Conservation (phyloP, 2,797 vertebrate genomes). For the Danio albolineatus region DNA sequence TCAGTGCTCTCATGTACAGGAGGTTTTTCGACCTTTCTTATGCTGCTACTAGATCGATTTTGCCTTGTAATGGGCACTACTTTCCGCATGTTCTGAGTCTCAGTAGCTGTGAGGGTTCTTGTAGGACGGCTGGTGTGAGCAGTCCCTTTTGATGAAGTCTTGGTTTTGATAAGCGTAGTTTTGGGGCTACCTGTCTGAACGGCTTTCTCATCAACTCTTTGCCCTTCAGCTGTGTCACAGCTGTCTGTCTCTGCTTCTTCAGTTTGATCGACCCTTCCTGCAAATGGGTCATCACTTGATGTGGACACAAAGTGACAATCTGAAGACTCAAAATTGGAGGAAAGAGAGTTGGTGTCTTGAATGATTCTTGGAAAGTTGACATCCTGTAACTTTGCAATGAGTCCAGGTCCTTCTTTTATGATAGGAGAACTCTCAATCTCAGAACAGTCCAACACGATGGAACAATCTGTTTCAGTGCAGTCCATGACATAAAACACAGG, state of each 20-base stretch:
- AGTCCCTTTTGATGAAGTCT: constrained; percentile 61
- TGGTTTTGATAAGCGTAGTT: constrained; percentile 65
- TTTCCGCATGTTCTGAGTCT: constrained; percentile 90
- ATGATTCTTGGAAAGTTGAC: constrained; percentile 56
- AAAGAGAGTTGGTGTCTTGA: constrained; percentile 72
- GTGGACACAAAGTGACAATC: constrained; percentile 67
- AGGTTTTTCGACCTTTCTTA: constrained; percentile 77
- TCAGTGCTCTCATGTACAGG: constrained; percentile 72
- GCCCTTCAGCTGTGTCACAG: constrained; percentile 72
- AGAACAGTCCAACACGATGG: constrained; percentile 87
- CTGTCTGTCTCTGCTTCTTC: constrained; percentile 79
- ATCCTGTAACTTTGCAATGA: constrained; percentile 59
- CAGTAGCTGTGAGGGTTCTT: constrained; percentile 83
- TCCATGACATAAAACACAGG: constrained; percentile 75
- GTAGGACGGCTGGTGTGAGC: constrained; percentile 64
- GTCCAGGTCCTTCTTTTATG: constrained; percentile 64
- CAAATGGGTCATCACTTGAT: constrained; percentile 68
- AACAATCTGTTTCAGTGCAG: constrained; percentile 90
- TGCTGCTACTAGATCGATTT: constrained; percentile 69
- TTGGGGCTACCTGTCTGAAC: constrained; percentile 68
- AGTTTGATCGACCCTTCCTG: constrained; percentile 57
- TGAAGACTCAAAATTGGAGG: constrained; percentile 75
- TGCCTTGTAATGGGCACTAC: constrained; percentile 90
- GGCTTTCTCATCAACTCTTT: constrained; percentile 69
- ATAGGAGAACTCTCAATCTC: constrained; percentile 79